Base-by-base conservation (phyloP, 2,888 invertebrate species). In the Stictocephala bisonia region DNA sequence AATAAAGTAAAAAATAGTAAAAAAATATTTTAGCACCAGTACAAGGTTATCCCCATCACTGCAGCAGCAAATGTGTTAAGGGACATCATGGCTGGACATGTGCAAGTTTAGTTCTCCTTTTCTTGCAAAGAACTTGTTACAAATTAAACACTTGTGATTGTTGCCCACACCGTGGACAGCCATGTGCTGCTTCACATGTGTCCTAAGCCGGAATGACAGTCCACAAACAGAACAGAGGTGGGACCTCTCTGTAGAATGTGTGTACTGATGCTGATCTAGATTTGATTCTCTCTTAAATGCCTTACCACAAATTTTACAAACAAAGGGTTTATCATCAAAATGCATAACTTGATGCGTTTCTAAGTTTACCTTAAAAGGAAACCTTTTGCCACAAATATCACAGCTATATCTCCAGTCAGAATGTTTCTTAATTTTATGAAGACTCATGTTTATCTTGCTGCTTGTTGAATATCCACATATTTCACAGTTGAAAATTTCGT, bases 141-240 rank as follows among this genome's bases (percentile, higher is more conserved):
- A 51, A 3, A 24, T 24, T 2, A n/a, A 11, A 24, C 51, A 51
- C 26, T 51, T 51, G 51, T 51, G 51, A 3, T 22, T 24, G 13
- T 11, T 51, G 1, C 24, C n/a, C 1, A 51, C 1, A 11, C 51
- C 51, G 27, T 51, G 51, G 11, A 51, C 51, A n/a, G 51, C 51
- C 51, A 51, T 51, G 51, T 51, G 51, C 18, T 51, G 51, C 18
- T 51, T 51, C 26, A 51, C 26, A n/a, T 51, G 51, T n/a, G 51
- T 51, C n/a, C 51, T 51, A 24, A 51, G 26, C n/a, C 51, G 9
- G 26, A 51, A 51, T 24, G 24, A 26, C 24, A 26, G 22, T 24
- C 26, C 51, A 24, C 51, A 51, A 24, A 51, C n/a, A n/a, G 9
- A 1, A 24, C 51, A 51, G 2, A 6, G 13, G n/a, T 24, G 26